Evolutionary conservation across 2,797 vertebrate genomes (phyloP), one percentile per base, ranked within the genome.

Genomic region (Austrolebias charrua): DNA sequence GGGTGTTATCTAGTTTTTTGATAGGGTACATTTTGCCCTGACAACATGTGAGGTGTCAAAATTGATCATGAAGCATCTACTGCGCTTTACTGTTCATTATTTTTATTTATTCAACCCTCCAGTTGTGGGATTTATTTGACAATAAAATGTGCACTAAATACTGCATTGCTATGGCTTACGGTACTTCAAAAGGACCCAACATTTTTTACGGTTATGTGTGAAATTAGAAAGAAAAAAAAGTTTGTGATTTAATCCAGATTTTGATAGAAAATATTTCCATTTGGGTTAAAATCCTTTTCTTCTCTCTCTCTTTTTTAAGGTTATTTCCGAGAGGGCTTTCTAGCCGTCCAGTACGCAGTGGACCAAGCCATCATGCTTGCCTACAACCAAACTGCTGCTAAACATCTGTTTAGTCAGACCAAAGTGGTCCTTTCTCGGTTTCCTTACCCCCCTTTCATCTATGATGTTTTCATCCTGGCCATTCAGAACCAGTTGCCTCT

Each of bases 401-500:
- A 28, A 2, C 47, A 70, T 33, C 89, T 96, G 54, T 88, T 97
- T 64, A 54, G 78, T 6, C 86, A 83, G 24, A 77, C 93, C 76
- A 81, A 77, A 0, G 94, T 99, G 75, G 77, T 90, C 6, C 84
- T 95, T 28, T 92, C 92, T 29, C 94, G 97, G 15, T 99, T 98
- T 76, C 96, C 97, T 0, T 99, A 93, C 84, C 97, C 97, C 0
- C 81, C 95, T 0, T 99, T 93, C 0, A 92, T 94, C 73, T 95
- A 95, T 0, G 98, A 98, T 55, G 92, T 98, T 60, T 99, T 98
- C 85, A 95, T 99, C 42, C 82, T 96, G 63, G 98, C 96, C 81
- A 96, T 99, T 83, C 97, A 99, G 91, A 98, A 96, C 91, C 97
- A 99, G 86, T 94, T 99, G 13, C 97, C 98, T 0, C 83, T 99